Base-by-base conservation (phyloP, 2,888 invertebrate species). In the Meiosimyza platycephala region DNA sequence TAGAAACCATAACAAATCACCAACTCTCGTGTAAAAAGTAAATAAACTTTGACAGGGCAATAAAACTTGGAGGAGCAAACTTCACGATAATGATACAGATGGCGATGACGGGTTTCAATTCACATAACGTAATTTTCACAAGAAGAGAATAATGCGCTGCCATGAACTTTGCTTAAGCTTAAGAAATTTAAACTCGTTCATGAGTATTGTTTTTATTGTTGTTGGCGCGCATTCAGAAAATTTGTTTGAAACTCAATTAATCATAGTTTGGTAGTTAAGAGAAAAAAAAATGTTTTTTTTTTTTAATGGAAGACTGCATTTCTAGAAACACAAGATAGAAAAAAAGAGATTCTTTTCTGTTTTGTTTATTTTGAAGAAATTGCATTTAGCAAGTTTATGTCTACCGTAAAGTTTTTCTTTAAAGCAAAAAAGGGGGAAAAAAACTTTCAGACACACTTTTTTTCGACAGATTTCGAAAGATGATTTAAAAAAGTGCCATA, bases 91-190 rank as follows among this genome's bases (percentile, higher is more conserved):
- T 7, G 40, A 40, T 40, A 9, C 15, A 9, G 47, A 16, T 16
- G 47, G 13, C 47, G 40, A 47, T 11, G 40, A n/a, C 40, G 13
- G n/a, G n/a, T n/a, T 33, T 16, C 33, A 16, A 48, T 3, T 12
- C 50, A 51, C 47, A 67, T 47, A 62, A 60, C 69, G 15, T 0
- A 16, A 18, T 54, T 70, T 33, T 48, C 54, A 48, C 63, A 70
- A 70, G 63, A 70, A 54, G 54, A 40, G 54, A 54, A 63, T 2
- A 9, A 59, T 18, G 52, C 9, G 28, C 28, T 28, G 28, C 12
- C 15, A 57, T 57, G 22, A 57, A 57, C 28, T 15, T 28, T 57
- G 22, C 22, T 22, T 22, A 55, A 55, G 15, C 4, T 11, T 11
- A 3, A 13, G 12, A 22, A 28, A 28, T 28, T 12, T 57, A 12